Conservation (phyloP, 2,797 vertebrate genomes). For the Schizothorax lantsangensis region DNA sequence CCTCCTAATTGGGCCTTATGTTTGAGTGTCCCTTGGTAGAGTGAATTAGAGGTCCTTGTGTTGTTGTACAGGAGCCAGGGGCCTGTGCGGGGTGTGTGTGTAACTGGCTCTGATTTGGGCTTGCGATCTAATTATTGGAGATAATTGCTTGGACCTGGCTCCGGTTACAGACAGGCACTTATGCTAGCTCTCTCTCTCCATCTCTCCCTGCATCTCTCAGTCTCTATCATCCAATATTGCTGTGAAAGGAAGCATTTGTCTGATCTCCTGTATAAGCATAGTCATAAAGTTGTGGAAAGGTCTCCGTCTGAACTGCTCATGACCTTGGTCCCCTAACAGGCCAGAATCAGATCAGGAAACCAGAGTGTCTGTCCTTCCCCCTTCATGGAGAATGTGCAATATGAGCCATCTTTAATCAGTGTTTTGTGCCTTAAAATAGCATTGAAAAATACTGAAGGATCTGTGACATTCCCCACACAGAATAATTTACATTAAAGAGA, state of each 20-base stretch:
- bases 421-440: conserved; percentile 75
- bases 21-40: conserved; percentile 63
- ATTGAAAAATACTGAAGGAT: conserved; percentile 70
- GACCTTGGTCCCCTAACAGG: conserved; percentile 41
- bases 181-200: conserved; percentile 50
- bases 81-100: conserved; percentile 47
- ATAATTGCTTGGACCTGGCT: conserved; percentile 68
- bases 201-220: conserved; percentile 27
- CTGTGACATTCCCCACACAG: background rate
- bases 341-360: conserved; percentile 19
- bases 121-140: conserved; percentile 65
- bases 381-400: conserved; percentile 38
- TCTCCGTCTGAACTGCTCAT: conserved; percentile 55
- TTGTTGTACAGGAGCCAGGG: conserved; percentile 50
- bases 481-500: background rate
- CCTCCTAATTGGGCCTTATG: conserved; percentile 64
- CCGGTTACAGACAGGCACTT: conserved; percentile 61
- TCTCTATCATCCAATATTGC: conserved; percentile 38
- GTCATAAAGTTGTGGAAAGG: conserved; percentile 54
- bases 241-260: conserved; percentile 58
- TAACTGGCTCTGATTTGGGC: conserved; percentile 61
- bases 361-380: conserved; percentile 16
- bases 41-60: conserved; percentile 62
- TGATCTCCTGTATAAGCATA: conserved; percentile 55
- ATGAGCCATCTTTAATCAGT: background rate